A percentile compares a stretch with the other conserved stretches of the same genome.
Conservation (phyloP, 2,888 invertebrate species). For the Drosophila birchii region DNA sequence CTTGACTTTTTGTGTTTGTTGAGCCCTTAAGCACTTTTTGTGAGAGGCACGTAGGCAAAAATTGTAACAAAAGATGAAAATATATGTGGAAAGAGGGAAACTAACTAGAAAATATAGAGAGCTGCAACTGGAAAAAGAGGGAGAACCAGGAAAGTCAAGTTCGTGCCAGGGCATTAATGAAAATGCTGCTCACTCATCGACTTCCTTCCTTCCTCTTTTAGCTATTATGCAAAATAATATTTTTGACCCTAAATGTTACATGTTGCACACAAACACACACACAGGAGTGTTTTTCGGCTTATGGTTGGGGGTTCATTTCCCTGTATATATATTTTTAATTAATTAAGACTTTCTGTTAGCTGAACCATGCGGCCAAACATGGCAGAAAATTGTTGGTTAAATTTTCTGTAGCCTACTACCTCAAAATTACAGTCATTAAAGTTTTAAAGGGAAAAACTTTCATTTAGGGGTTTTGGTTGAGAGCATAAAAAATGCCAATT, state of each 20-base stretch:
- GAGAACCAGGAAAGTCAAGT: constrained; percentile 36
- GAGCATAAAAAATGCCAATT: neutral
- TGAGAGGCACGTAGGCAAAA: constrained; percentile 52
- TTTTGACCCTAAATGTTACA: constrained; percentile 35
- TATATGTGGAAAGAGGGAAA: constrained; percentile 1
- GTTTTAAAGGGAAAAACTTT: constrained; percentile 1
- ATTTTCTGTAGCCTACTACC: neutral
- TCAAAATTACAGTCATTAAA: constrained; percentile 6
- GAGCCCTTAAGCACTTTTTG: constrained; percentile 74
- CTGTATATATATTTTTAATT: constrained; percentile 49
- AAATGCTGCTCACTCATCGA: constrained; percentile 41
- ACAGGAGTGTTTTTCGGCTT: neutral
- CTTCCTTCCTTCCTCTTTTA: constrained; percentile 12
- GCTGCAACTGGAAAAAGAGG: constrained; percentile 5
- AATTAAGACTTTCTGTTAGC: constrained; percentile 40
- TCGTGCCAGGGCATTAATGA: constrained; percentile 57
- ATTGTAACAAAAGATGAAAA: constrained; percentile 50
- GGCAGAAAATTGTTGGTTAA: constrained; percentile 1
- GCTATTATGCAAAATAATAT: constrained; percentile 49
- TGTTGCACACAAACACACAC: constrained; percentile 7
- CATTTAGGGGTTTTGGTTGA: neutral
- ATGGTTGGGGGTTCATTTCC: neutral
- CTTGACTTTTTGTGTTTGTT: constrained; percentile 81
- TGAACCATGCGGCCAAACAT: constrained; percentile 7
- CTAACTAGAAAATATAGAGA: constrained; percentile 23